A percentile compares a stretch with the other conserved stretches of the same genome.
phyloP scores from a whole-genome alignment of 1,140 invertebrate species.

The Ericerus pela region DNA sequence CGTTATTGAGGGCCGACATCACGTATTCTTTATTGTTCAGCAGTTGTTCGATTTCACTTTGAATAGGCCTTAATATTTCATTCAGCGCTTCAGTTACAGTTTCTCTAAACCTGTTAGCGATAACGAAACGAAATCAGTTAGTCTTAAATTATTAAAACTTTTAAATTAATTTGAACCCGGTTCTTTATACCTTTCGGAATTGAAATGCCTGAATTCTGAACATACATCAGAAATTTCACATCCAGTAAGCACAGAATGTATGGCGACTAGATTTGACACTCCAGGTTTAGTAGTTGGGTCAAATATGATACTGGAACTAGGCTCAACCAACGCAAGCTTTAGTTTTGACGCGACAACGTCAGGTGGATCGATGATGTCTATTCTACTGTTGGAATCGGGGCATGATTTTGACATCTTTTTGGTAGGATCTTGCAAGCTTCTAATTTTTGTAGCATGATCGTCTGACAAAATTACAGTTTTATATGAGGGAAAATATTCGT shows the following conservation, averaged over 20 bases:
- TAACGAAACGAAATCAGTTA: too few species aligned
- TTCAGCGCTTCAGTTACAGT: slow-evolving; percentile 56
- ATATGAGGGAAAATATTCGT: background rate
- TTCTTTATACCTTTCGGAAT: slow-evolving; percentile 49
- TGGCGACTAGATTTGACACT: slow-evolving; percentile 72
- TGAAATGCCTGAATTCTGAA: slow-evolving; percentile 44
- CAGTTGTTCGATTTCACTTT: slow-evolving; percentile 40
- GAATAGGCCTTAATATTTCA: slow-evolving; percentile 56
- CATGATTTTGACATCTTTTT: slow-evolving; percentile 99
- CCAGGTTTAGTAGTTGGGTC: slow-evolving; percentile 64
- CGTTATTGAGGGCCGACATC: slow-evolving; percentile 45
- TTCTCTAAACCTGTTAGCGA: slow-evolving; percentile 49
- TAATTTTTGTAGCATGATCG: slow-evolving; percentile 37
- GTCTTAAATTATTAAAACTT: too few species aligned
- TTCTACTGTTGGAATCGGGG: slow-evolving; percentile 52
- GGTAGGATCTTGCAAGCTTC: slow-evolving; percentile 63
- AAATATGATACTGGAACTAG: slow-evolving; percentile 64
- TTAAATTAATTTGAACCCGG: too few species aligned
- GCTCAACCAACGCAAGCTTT: slow-evolving; percentile 86
- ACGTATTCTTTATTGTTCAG: slow-evolving; percentile 48
- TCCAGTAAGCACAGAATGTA: slow-evolving; percentile 62
- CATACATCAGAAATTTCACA: slow-evolving; percentile 54
- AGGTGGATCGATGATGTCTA: slow-evolving; percentile 65
- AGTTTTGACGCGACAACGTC: slow-evolving; percentile 66
- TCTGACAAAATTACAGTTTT: slow-evolving; percentile 16